Percentiles rank a stretch among this genome's conserved stretches.
Evolutionary conservation across 2,888 invertebrate genomes (phyloP).

Genomic region (Hydroisotoma schaefferi): DNA sequence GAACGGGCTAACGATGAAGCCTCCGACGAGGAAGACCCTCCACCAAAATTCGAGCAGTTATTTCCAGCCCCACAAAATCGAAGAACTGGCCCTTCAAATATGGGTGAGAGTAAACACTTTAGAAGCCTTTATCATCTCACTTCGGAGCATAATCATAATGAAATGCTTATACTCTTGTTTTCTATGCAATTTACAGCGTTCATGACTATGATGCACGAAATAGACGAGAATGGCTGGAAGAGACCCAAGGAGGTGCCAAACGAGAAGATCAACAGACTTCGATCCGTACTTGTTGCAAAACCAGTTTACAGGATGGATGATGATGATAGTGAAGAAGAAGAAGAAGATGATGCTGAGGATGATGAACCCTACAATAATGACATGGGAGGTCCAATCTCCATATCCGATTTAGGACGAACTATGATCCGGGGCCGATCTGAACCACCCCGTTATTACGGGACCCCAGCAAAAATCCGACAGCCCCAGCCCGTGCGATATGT

Average conservation of each 20-base stretch:
- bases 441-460: background rate
- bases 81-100: slow-evolving; percentile 11
- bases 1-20: slow-evolving; percentile 25
- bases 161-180: too few relatives aligned
- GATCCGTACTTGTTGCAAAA: background rate
- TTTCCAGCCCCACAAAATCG: slow-evolving; percentile 21
- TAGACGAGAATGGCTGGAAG: slow-evolving; percentile 23
- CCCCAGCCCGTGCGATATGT: background rate
- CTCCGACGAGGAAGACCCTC: slow-evolving; percentile 20
- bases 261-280: background rate
- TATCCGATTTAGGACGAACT: background rate
- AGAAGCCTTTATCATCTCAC: background rate
- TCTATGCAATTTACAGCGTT: slow-evolving; percentile 15
- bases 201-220: slow-evolving; percentile 22
- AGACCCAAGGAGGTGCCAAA: slow-evolving; percentile 15
- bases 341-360: slow-evolving; percentile 26
- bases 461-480: background rate
- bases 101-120: slow-evolving; percentile 13
- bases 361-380: slow-evolving; percentile 23
- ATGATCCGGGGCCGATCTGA: background rate
- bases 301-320: slow-evolving; percentile 16
- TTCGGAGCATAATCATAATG: background rate
- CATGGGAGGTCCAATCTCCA: background rate
- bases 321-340: slow-evolving; percentile 22
- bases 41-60: slow-evolving; percentile 21